A percentile compares a stretch with the other conserved stretches of the same genome.
Conservation (phyloP, 2,888 invertebrate species). For the Cheilosia impressa region DNA sequence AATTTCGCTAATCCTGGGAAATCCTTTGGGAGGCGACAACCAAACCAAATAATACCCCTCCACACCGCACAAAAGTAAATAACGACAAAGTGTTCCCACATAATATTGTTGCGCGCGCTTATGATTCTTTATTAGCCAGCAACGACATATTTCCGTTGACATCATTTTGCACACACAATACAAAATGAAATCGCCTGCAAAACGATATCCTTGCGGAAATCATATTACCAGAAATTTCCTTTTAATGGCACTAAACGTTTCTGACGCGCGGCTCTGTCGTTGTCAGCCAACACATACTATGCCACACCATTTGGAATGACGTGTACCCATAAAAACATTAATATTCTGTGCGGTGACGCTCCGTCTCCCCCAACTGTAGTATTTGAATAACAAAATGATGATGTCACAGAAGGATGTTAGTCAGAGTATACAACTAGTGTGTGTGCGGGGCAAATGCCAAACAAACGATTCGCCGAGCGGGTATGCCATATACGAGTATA, state of each 20-base stretch:
- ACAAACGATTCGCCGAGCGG: conserved; percentile 59
- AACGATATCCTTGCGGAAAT: conserved; percentile 75
- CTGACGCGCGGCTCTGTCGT: conserved; percentile 32
- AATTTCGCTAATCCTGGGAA: neutral
- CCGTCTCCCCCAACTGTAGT: conserved; percentile 18
- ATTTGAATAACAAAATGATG: conserved; percentile 75
- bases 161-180: conserved; percentile 60
- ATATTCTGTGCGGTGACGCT: conserved; percentile 51
- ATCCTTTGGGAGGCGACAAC: conserved; percentile 9
- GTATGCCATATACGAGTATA: conserved; percentile 21
- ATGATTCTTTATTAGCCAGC: conserved; percentile 68
- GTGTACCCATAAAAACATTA: conserved; percentile 58
- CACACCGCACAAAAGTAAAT: conserved; percentile 7
- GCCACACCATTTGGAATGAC: conserved; percentile 6
- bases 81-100: conserved; percentile 30
- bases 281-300: conserved; percentile 1
- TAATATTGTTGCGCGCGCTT: conserved; percentile 43
- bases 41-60: conserved; percentile 28
- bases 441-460: conserved; percentile 38
- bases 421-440: conserved; percentile 16
- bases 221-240: conserved; percentile 74
- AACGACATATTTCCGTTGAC: conserved; percentile 65
- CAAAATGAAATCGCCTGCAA: conserved; percentile 71
- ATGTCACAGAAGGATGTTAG: conserved; percentile 68
- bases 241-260: conserved; percentile 75